Evolutionary conservation across 2,888 invertebrate genomes (phyloP).

Genomic region (Boloria euphrosyne): DNA sequence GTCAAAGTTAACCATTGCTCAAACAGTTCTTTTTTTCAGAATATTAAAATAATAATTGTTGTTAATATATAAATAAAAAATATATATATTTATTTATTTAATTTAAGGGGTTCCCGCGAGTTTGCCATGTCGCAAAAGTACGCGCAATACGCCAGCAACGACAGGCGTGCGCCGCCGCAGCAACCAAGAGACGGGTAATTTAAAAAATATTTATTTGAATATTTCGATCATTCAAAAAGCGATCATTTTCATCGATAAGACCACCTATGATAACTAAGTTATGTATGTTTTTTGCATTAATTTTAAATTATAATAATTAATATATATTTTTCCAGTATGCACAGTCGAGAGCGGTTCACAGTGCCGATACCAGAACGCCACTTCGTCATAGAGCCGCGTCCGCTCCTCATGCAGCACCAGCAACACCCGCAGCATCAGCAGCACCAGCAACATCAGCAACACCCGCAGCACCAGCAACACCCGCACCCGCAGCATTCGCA

Average conservation of each 20-base stretch:
- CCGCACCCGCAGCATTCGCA: slow-evolving; percentile 53
- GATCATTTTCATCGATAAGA: not conserved
- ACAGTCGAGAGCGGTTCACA: slow-evolving; percentile 59
- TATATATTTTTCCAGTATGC: slow-evolving; percentile 6
- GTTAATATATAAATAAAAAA: not conserved
- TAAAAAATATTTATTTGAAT: not conserved
- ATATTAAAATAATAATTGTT: not conserved
- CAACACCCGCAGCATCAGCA: slow-evolving; percentile 57
- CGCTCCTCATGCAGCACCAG: slow-evolving; percentile 49
- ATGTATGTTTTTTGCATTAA: not conserved
- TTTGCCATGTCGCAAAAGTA: slow-evolving; percentile 61
- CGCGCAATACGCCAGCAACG: slow-evolving; percentile 55
- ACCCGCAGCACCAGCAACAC: slow-evolving; percentile 54
- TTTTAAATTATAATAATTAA: too few relatives aligned
- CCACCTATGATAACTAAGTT: too few relatives aligned
- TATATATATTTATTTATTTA: too few relatives aligned
- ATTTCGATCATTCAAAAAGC: too few relatives aligned
- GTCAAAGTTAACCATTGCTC: too few relatives aligned
- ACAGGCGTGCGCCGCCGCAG: slow-evolving; percentile 59
- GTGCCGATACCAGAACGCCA: slow-evolving; percentile 68
- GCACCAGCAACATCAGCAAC: slow-evolving; percentile 46
- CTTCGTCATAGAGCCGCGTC: slow-evolving; percentile 61
- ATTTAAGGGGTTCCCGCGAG: slow-evolving; percentile 49
- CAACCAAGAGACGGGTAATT: slow-evolving; percentile 59
- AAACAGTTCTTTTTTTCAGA: not conserved